A percentile compares a stretch with the other conserved stretches of the same genome.
Evolutionary conservation across 2,797 vertebrate species (phyloP).

Genomic region (Platyrinchus mystaceus): DNA sequence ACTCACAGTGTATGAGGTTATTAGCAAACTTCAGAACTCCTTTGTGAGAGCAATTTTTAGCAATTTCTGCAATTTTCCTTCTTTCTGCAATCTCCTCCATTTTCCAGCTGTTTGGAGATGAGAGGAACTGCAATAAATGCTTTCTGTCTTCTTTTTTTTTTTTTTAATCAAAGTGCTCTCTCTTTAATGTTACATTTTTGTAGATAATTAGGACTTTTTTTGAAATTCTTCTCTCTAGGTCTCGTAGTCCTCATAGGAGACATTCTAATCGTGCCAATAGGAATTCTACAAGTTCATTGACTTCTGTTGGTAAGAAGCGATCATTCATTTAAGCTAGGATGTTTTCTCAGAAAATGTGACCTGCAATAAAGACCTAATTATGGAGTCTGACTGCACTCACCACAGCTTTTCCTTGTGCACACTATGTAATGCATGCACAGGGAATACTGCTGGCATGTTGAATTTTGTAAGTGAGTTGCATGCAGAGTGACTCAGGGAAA

Average conservation of each 20-base stretch:
- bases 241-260: slow-evolving; percentile 86
- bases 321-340: neutral
- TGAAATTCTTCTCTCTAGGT: slow-evolving; percentile 71
- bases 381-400: neutral
- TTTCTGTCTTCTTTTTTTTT: neutral
- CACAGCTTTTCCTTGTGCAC: neutral
- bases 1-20: neutral
- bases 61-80: neutral
- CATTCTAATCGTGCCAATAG: slow-evolving; percentile 79
- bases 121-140: neutral
- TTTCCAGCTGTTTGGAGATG: neutral
- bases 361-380: neutral
- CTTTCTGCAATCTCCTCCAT: neutral
- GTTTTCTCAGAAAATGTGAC: neutral
- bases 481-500: neutral
- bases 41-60: neutral
- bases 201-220: neutral
- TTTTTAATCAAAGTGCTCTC: neutral
- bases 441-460: neutral
- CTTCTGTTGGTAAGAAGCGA: slow-evolving; percentile 87
- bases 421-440: neutral
- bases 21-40: neutral
- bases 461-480: neutral
- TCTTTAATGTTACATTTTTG: neutral
- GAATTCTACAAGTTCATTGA: slow-evolving; percentile 82